Percentiles rank a stretch among this genome's conserved stretches.
These are phyloP conservation scores for Ladona fulva DNA, from an alignment of 1,140 invertebrate species.

Conservation along the genomic window DNA sequence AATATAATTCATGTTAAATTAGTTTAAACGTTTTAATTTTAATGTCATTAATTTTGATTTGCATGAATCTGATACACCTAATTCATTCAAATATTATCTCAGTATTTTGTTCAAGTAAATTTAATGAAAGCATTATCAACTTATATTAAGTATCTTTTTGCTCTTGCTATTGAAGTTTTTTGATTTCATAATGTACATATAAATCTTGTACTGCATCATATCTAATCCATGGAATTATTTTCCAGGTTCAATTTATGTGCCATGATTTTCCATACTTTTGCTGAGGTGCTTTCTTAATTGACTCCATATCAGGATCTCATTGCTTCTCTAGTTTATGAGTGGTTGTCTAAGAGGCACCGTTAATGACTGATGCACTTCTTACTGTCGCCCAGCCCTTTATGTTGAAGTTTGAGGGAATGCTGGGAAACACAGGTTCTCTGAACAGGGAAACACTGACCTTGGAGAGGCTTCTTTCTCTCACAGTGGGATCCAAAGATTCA, in stretches of 20 bases:
- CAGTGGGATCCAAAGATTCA: background rate
- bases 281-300: background rate
- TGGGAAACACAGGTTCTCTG: too few relatives aligned
- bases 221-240: background rate
- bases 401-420: too few relatives aligned
- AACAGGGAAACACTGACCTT: too few relatives aligned
- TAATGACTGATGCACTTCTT: background rate
- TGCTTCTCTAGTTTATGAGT: constrained; percentile 5
- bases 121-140: too few relatives aligned
- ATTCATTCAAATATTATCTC: too few relatives aligned
- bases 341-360: background rate
- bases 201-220: background rate
- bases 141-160: background rate
- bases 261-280: background rate
- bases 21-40: too few relatives aligned
- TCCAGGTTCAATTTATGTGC: background rate
- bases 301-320: constrained; percentile 5
- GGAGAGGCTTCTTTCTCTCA: too few relatives aligned
- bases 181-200: background rate
- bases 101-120: too few relatives aligned
- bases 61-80: too few relatives aligned
- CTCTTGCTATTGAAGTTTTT: background rate
- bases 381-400: too few relatives aligned
- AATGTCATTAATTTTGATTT: too few relatives aligned
- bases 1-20: too few relatives aligned